phyloP scores from a whole-genome alignment of 2,113 vertebrate species.

The Ovis aries region DNA sequence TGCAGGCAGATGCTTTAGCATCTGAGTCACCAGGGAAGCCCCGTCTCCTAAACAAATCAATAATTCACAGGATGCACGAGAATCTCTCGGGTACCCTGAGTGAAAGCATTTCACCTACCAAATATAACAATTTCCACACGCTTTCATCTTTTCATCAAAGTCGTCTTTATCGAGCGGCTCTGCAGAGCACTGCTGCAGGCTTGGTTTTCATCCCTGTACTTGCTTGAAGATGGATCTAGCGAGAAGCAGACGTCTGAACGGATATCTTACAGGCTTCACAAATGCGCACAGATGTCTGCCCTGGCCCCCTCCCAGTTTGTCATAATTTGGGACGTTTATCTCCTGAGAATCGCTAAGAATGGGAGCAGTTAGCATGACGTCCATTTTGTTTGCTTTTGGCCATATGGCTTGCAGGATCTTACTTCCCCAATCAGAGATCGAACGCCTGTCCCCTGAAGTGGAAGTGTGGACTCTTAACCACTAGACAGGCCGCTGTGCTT shows the following conservation, averaged over 20 bases:
- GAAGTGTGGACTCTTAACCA: not conserved
- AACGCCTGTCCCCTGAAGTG: not conserved
- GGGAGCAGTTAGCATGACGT: not conserved
- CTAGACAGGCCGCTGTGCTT: not conserved
- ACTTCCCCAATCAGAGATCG: not conserved
- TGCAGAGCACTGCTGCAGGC: fast-evolving
- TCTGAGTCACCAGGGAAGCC: not conserved
- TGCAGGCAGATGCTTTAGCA: fast-evolving
- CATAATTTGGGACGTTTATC: not conserved
- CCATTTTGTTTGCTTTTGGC: not conserved
- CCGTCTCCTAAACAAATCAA: not conserved
- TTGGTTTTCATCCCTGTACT: not conserved
- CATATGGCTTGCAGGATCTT: not conserved
- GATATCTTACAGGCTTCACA: fast-evolving
- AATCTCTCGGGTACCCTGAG: not conserved
- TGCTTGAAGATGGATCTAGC: fast-evolving
- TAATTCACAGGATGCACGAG: not conserved
- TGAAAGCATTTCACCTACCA: not conserved
- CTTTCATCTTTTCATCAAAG: not conserved
- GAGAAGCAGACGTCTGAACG: not conserved
- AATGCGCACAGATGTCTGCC: fast-evolving
- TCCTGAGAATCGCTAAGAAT: not conserved
- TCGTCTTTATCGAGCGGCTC: not conserved
- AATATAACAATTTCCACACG: fast-evolving
- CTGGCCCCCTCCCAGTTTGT: too few species aligned